Evolutionary conservation across 2,113 vertebrate genomes (phyloP).

Genomic region (Mus spicilegus): DNA sequence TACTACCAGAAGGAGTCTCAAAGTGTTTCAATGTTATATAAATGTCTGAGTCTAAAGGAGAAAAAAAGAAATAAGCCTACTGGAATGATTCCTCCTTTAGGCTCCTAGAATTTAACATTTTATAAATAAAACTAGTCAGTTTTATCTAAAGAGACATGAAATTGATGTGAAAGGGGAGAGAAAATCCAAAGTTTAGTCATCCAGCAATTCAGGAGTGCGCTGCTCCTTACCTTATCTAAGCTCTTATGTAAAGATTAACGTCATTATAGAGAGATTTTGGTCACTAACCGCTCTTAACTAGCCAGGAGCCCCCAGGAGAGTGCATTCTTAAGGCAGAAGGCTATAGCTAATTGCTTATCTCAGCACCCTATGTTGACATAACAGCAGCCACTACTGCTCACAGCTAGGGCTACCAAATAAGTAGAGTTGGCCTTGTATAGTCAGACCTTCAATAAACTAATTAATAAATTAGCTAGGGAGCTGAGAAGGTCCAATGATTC

Average conservation of each 20-base stretch:
- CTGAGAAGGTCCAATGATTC: slow-evolving; percentile 79
- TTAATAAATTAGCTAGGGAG: slow-evolving; percentile 80
- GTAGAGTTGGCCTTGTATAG: slow-evolving; percentile 72
- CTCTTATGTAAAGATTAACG: slow-evolving; percentile 67
- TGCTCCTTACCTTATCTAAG: slow-evolving; percentile 65
- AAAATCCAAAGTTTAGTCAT: slow-evolving; percentile 76
- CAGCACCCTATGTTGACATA: slow-evolving; percentile 80
- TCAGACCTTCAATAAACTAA: slow-evolving; percentile 76
- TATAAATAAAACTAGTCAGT: slow-evolving; percentile 79
- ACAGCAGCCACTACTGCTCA: slow-evolving; percentile 76
- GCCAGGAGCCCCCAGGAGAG: slow-evolving; percentile 80
- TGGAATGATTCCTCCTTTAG: slow-evolving; percentile 79
- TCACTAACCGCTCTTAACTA: slow-evolving; percentile 80
- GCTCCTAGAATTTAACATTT: slow-evolving; percentile 72
- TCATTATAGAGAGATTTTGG: slow-evolving; percentile 78
- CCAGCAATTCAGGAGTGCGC: slow-evolving; percentile 73
- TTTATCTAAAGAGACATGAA: slow-evolving; percentile 76
- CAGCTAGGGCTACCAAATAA: slow-evolving; percentile 73
- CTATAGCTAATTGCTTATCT: slow-evolving; percentile 78
- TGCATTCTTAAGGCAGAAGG: slow-evolving; percentile 85
- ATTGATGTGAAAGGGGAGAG: slow-evolving; percentile 65
- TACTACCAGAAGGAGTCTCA: slow-evolving; percentile 78
- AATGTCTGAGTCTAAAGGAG: slow-evolving; percentile 75
- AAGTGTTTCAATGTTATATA: slow-evolving; percentile 70
- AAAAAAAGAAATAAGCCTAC: slow-evolving; percentile 68